These are phyloP conservation scores for Machimus rusticus DNA, from an alignment of 2,888 invertebrate genomes.

Conservation along the genomic window DNA sequence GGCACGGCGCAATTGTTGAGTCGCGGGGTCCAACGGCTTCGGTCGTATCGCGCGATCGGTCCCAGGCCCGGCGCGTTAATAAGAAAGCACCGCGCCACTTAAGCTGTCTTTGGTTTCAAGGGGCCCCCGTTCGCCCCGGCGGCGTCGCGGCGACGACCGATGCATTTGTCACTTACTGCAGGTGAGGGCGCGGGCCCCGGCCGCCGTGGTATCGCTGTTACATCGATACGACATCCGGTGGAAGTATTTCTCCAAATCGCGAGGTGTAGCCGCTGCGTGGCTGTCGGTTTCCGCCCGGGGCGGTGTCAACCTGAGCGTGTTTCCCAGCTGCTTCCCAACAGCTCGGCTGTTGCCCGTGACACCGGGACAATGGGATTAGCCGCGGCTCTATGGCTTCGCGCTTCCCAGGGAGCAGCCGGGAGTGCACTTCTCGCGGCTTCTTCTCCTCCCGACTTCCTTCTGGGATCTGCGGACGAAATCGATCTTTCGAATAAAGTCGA, in stretches of 20 bases:
- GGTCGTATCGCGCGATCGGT: not conserved
- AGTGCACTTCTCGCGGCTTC: constrained; percentile 13
- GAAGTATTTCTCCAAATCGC: constrained; percentile 33
- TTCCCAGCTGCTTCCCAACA: constrained; percentile 20
- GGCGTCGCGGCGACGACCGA: not conserved
- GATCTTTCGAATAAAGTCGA: constrained; percentile 8
- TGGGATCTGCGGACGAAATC: constrained; percentile 4
- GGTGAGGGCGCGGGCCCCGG: not conserved
- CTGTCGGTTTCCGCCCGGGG: not conserved
- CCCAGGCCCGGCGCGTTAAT: not conserved
- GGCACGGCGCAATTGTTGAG: not conserved
- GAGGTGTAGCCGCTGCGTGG: not conserved
- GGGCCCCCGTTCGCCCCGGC: not conserved
- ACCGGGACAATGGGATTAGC: not conserved
- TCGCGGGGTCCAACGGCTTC: not conserved
- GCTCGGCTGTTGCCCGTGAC: not conserved
- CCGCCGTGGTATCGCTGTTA: constrained; percentile 35
- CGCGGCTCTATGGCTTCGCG: constrained; percentile 27
- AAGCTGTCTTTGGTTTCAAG: constrained; percentile 30
- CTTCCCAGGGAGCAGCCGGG: not conserved
- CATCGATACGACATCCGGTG: constrained; percentile 42
- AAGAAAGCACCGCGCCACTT: constrained; percentile 18
- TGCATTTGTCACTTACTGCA: constrained; percentile 22
- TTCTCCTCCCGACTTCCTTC: not conserved
- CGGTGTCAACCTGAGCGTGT: not conserved